A percentile compares a stretch with the other conserved stretches of the same genome.
These are phyloP conservation scores for Euborellia annulipes DNA, from an alignment of 1,140 invertebrate species.

Conservation along the genomic window DNA sequence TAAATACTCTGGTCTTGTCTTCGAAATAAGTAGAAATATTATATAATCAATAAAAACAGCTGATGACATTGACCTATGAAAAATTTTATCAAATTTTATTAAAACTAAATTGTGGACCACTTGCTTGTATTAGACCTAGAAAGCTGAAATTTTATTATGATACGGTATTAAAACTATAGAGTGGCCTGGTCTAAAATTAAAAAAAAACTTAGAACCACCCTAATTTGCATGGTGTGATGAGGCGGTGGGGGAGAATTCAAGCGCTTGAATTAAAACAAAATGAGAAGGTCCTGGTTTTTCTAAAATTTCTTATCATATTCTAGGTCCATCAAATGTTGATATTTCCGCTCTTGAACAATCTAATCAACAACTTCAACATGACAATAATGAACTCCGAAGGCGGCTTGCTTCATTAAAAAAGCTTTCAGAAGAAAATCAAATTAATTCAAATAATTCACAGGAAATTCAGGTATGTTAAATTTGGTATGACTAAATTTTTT, in stretches of 20 bases:
- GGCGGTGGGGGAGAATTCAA: not conserved
- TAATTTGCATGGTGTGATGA: not conserved
- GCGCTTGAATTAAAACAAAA: not conserved
- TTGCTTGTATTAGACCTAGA: too few species aligned
- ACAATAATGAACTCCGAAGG: slow-evolving; percentile 46
- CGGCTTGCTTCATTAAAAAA: slow-evolving; percentile 40
- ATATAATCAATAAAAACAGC: too few species aligned
- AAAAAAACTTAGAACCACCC: not conserved
- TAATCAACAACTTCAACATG: slow-evolving; percentile 34
- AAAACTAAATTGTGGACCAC: too few species aligned
- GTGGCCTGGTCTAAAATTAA: not conserved
- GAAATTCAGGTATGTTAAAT: slow-evolving; percentile 36
- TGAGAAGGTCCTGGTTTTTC: not conserved
- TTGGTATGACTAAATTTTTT: too few species aligned
- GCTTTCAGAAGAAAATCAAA: slow-evolving; percentile 43
- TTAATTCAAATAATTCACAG: slow-evolving; percentile 38
- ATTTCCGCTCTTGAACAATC: slow-evolving; percentile 21
- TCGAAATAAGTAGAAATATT: too few species aligned
- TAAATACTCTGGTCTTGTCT: too few species aligned
- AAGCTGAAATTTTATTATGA: too few species aligned
- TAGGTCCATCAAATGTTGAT: not conserved
- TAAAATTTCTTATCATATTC: not conserved
- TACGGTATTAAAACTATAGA: not conserved
- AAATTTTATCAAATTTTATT: too few species aligned
- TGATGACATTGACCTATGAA: too few species aligned